Conservation (phyloP, 2,797 vertebrate genomes). For the Selene dorsalis region DNA sequence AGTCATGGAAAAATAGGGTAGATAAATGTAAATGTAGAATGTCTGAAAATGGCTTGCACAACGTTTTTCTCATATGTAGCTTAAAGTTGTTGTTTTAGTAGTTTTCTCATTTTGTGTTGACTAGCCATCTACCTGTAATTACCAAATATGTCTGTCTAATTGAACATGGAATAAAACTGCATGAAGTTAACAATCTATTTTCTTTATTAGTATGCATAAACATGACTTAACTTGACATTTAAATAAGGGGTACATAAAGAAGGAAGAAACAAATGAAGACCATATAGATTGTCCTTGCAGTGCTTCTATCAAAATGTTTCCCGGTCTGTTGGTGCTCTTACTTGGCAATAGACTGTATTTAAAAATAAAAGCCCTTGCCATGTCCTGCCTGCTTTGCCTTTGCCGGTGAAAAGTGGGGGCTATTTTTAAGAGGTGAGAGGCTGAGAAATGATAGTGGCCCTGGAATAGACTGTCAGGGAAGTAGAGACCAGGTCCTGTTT, state of each 20-base stretch:
- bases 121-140: constrained; percentile 43
- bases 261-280: neutral
- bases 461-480: constrained; percentile 76
- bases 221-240: neutral
- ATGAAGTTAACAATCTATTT: constrained; percentile 59
- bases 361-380: constrained; percentile 76
- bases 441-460: constrained; percentile 75
- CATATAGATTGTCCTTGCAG: neutral
- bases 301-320: constrained; percentile 24
- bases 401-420: constrained; percentile 76
- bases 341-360: constrained; percentile 65
- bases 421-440: constrained; percentile 83
- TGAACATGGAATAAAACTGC: constrained; percentile 76
- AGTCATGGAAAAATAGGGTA: constrained; percentile 49
- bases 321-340: constrained; percentile 53
- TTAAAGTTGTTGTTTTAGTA: constrained; percentile 28
- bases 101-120: constrained; percentile 60
- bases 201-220: constrained; percentile 27
- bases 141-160: constrained; percentile 49
- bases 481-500: constrained; percentile 75
- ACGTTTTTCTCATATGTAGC: constrained; percentile 37
- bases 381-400: constrained; percentile 76
- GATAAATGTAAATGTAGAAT: constrained; percentile 34
- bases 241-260: neutral
- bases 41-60: constrained; percentile 41